Evolutionary conservation across 2,113 vertebrate genomes (phyloP), one percentile per base, ranked within the genome.

Genomic region (Spea bombifrons): DNA sequence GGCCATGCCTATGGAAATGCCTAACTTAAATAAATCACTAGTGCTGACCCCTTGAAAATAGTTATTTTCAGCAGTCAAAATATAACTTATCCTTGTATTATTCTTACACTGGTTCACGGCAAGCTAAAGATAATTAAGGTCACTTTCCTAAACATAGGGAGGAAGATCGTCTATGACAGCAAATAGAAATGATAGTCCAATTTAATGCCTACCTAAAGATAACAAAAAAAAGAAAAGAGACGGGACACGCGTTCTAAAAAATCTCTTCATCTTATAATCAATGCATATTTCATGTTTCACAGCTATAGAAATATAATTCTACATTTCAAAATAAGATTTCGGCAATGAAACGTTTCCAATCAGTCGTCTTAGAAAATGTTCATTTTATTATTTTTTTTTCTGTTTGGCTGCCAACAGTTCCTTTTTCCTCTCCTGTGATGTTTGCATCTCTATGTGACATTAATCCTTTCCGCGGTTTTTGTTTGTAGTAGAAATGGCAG

Each of bases 161-260:
- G 16, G 55, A 55, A n/a, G 9, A 12, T 45, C 4, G 44, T 16
- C 44, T 4, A 47, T 71, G 7, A 10, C 75, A 16, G 30, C 45
- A 75, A 43, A 45, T 67, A 69, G 7, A 76, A 15, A 69, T 16
- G 16, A 64, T 64, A 17, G 30, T 64, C 44, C 46, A 48, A 69
- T 69, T 47, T 48, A 69, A 69, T 69, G 46, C 46, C 45, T 49
- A 46, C 16, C 43, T 44, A 49, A 9, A 50, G n/a, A 50, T 48
- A 52, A 85, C 77, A 47, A 9, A 75, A 10, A 74, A 88, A 86
- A 89, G 82, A 74, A 87, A 72, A 48, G 82, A 48, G 81, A 13
- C 86, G 71, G 66, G 88, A 87, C 76, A 70, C 43, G 47, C 5
- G 45, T 66, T 53, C 57, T 46, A 50, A 1, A 0, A 81, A 47